Conservation (phyloP, 2,888 invertebrate genomes). For the Tetheella fluctuosa region DNA sequence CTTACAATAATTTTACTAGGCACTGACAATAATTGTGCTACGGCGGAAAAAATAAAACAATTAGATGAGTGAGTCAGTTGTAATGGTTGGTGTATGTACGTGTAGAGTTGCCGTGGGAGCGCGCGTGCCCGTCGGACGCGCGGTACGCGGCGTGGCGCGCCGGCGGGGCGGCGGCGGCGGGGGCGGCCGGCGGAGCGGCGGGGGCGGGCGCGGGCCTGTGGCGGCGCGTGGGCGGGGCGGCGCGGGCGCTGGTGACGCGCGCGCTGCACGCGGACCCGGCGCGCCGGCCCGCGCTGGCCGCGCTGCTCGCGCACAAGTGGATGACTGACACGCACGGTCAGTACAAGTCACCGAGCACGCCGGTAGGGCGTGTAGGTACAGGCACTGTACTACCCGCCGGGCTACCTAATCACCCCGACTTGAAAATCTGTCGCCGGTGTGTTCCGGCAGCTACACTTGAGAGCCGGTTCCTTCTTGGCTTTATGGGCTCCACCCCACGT, state of each 20-base stretch:
- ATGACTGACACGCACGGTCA: constrained; percentile 21
- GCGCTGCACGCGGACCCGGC: constrained; percentile 84
- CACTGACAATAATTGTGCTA: too few species aligned
- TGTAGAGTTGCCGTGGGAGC: constrained; percentile 97
- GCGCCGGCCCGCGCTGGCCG: constrained; percentile 86
- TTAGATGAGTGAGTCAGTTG: background rate
- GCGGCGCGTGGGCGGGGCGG: background rate
- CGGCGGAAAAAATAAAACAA: too few species aligned
- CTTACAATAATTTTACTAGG: too few species aligned
- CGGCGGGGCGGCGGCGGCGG: background rate
- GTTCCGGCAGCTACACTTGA: too few species aligned
- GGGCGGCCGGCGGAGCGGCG: too few species aligned
- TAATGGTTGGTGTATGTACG: background rate
- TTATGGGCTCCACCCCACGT: too few species aligned
- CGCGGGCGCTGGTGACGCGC: constrained; percentile 60
- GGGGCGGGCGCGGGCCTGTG: background rate
- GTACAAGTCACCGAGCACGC: too few species aligned
- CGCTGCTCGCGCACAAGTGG: constrained; percentile 89
- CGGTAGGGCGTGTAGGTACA: too few species aligned
- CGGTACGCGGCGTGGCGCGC: constrained; percentile 83
- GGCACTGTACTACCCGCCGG: too few species aligned
- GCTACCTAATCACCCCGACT: too few species aligned
- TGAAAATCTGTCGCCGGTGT: too few species aligned
- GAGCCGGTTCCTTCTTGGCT: too few species aligned
- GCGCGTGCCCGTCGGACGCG: constrained; percentile 87